Conservation (phyloP, 1,140 invertebrate species). For the Limonius californicus region DNA sequence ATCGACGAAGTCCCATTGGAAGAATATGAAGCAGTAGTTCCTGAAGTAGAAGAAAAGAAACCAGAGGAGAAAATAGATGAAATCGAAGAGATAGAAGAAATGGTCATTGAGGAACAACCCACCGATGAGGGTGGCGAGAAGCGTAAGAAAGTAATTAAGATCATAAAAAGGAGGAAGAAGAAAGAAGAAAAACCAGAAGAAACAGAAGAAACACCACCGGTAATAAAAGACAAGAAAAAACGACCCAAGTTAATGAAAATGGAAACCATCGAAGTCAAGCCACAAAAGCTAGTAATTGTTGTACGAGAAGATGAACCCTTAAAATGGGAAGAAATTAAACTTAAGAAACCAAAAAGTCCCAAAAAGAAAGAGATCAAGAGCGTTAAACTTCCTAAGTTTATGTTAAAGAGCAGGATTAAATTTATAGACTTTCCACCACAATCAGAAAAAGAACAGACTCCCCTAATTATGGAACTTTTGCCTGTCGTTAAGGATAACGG, state of each 20-base stretch:
- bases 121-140: neutral
- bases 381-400: constrained; percentile 59
- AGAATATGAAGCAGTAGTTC: constrained; percentile 23
- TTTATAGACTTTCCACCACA: constrained; percentile 57
- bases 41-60: constrained; percentile 27
- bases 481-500: constrained; percentile 56
- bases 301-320: constrained; percentile 31
- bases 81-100: constrained; percentile 21
- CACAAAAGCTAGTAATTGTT: constrained; percentile 45
- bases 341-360: constrained; percentile 55
- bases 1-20: constrained; percentile 16
- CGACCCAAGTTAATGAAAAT: constrained; percentile 54
- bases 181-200: constrained; percentile 20
- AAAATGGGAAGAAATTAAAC: constrained; percentile 55
- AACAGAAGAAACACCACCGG: constrained; percentile 19
- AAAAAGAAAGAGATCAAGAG: constrained; percentile 51
- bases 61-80: constrained; percentile 25
- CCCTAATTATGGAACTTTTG: constrained; percentile 51
- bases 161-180: neutral
- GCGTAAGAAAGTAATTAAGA: neutral
- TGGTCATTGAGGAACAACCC: constrained; percentile 25
- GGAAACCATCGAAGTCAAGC: constrained; percentile 56
- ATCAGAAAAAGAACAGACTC: constrained; percentile 48
- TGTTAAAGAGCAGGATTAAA: constrained; percentile 62
- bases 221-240: constrained; percentile 12